phyloP scores from a whole-genome alignment of 2,888 invertebrate species.

The Autographa pulchrina region DNA sequence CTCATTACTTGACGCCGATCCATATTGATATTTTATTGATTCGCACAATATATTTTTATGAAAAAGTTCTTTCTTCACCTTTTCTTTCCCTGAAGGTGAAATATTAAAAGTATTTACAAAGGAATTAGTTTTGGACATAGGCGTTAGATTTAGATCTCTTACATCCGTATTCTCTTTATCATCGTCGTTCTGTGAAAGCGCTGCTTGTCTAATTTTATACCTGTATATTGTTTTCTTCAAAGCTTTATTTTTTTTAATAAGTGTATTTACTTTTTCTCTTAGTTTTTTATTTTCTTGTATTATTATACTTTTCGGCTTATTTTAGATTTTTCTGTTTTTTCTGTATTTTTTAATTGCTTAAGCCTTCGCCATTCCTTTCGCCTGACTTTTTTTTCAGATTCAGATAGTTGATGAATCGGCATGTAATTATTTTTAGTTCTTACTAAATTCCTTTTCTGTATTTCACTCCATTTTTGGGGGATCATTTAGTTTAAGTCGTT shows the following conservation, averaged over 20 bases:
- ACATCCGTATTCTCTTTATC: no score
- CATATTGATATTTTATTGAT: no score
- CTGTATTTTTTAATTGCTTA: slow-evolving; percentile 9
- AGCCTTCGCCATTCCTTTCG: slow-evolving; percentile 10
- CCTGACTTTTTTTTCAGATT: slow-evolving; percentile 14
- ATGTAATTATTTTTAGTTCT: slow-evolving; percentile 11
- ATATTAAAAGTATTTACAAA: no score
- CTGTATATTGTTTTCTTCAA: neutral
- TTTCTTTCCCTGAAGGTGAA: no score
- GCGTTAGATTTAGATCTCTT: no score
- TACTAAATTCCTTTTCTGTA: neutral
- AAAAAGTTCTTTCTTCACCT: no score
- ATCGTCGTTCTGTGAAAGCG: neutral
- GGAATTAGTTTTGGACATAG: no score
- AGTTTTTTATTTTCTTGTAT: neutral
- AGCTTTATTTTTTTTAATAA: neutral
- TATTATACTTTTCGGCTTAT: neutral
- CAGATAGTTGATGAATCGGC: neutral
- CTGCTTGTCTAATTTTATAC: neutral
- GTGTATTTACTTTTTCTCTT: neutral
- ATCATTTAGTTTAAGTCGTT: slow-evolving; percentile 9
- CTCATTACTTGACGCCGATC: no score
- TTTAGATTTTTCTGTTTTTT: slow-evolving; percentile 12
- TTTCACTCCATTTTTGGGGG: slow-evolving; percentile 8
- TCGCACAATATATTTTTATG: no score